These are phyloP conservation scores for Ormyrus labotus DNA, from an alignment of 2,888 invertebrate species.

Conservation along the genomic window DNA sequence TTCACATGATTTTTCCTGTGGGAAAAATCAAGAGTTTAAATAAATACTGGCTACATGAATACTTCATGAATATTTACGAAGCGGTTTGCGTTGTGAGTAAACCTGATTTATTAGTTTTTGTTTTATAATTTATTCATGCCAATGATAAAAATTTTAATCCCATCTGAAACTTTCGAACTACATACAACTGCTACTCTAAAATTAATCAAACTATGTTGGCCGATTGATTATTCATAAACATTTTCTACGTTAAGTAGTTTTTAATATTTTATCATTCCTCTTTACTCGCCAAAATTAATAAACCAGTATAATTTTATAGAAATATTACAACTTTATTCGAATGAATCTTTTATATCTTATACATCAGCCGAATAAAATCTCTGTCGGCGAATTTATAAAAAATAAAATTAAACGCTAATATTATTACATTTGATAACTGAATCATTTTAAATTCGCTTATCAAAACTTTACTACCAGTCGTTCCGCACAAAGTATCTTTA, in stretches of 20 bases:
- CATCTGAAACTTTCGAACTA: not conserved
- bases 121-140: constrained; percentile 4
- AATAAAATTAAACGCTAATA: too few relatives aligned
- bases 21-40: not conserved
- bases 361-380: too few relatives aligned
- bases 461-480: too few relatives aligned
- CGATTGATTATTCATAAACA: not conserved
- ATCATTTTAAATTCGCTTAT: too few relatives aligned
- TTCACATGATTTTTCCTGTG: not conserved
- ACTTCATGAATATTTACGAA: constrained; percentile 16
- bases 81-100: not conserved
- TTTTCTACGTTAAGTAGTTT: too few relatives aligned
- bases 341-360: too few relatives aligned
- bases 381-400: too few relatives aligned
- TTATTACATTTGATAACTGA: too few relatives aligned
- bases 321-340: too few relatives aligned
- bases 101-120: constrained; percentile 16
- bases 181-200: not conserved
- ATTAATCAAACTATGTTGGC: not conserved
- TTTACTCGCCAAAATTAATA: not conserved
- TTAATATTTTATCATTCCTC: too few relatives aligned
- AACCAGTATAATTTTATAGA: too few relatives aligned
- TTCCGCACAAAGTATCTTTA: too few relatives aligned
- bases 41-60: constrained; percentile 11
- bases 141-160: constrained; percentile 2